These are phyloP conservation scores for Chrysopilus asiliformis DNA, from an alignment of 2,888 invertebrate genomes.

Conservation along the genomic window DNA sequence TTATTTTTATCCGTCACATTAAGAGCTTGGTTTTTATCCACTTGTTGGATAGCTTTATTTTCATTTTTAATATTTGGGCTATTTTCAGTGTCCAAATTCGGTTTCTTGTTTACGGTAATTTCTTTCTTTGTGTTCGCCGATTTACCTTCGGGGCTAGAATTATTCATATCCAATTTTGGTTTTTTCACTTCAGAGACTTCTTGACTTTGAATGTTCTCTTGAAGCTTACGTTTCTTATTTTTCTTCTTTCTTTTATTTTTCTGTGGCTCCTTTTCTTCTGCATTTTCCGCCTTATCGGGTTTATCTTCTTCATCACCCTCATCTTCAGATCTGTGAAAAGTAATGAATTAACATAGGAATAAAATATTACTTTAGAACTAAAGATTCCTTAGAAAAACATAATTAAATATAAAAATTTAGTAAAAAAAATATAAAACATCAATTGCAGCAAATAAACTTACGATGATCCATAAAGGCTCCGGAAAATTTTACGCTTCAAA, in stretches of 20 bases:
- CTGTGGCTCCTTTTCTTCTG: conserved; percentile 7
- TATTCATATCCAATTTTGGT: no score
- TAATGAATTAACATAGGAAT: no score
- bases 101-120: conserved; percentile 23
- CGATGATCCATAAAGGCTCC: conserved; percentile 54
- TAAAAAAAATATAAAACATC: conserved; percentile 3
- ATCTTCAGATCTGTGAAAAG: conserved; percentile 30
- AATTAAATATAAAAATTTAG: conserved; percentile 3
- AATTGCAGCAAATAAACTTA: conserved; percentile 18
- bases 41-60: conserved; percentile 13
- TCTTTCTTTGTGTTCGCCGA: conserved; percentile 15
- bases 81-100: conserved; percentile 6
- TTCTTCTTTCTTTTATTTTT: conserved; percentile 10
- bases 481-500: conserved; percentile 65
- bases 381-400: conserved; percentile 5
- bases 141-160: no score
- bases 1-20: conserved; percentile 12
- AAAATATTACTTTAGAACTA: no score
- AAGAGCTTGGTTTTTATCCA: conserved; percentile 7
- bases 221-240: conserved; percentile 9
- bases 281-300: conserved; percentile 10
- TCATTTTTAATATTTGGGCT: conserved; percentile 12
- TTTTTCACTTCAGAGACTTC: no score
- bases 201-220: conserved; percentile 9
- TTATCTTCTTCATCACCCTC: conserved; percentile 17